These are phyloP conservation scores for Mareca penelope DNA, from an alignment of 2,797 vertebrate genomes.

Conservation along the genomic window DNA sequence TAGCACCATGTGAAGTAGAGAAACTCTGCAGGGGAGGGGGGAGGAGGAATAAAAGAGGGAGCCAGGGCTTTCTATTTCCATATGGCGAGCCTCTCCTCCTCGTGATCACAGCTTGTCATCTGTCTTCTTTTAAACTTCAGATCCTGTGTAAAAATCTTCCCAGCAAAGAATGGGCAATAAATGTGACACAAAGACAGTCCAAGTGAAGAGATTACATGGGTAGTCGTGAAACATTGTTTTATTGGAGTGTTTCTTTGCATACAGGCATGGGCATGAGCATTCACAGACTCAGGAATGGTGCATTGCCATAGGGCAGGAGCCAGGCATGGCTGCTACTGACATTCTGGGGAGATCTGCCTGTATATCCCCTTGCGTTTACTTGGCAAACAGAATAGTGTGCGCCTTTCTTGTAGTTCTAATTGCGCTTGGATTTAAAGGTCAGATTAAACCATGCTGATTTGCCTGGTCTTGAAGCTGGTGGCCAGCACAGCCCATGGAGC, in stretches of 20 bases:
- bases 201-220: slow-evolving; percentile 12
- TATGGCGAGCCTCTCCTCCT: slow-evolving; percentile 66
- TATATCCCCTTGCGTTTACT: background rate
- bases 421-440: background rate
- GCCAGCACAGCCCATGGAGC: rapidly evolving
- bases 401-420: background rate
- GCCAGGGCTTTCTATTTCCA: slow-evolving; percentile 69
- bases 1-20: slow-evolving; percentile 59
- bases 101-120: slow-evolving; percentile 67
- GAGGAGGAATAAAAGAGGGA: slow-evolving; percentile 53
- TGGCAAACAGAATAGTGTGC: background rate
- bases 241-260: background rate
- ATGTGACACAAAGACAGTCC: slow-evolving; percentile 55
- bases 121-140: slow-evolving; percentile 73
- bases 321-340: background rate
- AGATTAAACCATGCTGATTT: background rate
- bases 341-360: background rate
- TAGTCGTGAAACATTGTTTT: background rate
- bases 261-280: rapidly evolving
- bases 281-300: rapidly evolving
- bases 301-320: background rate
- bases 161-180: slow-evolving; percentile 56
- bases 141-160: slow-evolving; percentile 69
- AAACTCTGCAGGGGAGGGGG: slow-evolving; percentile 64
- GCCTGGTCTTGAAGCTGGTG: background rate